Base-by-base conservation (phyloP, 2,888 invertebrate species). In the Aproaerema taeniolella region DNA sequence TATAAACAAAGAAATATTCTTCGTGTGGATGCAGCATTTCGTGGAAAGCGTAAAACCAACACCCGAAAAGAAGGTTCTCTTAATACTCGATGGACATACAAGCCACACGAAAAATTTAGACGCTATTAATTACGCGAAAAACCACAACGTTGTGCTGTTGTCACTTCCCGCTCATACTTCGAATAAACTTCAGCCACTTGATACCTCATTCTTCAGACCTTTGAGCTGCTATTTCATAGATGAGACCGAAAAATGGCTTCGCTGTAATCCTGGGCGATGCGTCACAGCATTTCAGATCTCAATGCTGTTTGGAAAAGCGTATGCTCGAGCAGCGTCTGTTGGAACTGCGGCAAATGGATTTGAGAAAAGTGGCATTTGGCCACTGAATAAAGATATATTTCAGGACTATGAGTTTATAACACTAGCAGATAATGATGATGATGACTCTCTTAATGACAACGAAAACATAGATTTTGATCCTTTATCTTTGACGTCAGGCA, bases 21-120 rank as follows among this genome's bases (percentile, higher is more conserved):
- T 54, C 11, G 45, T 52, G 5, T 50, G 53, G 55, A 32, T 49
- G 1, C 40, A 36, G 7, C 29, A 36, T 33, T 50, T 47, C 32
- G 39, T 50, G n/a, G 42, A 32, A 12, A 43, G 1, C 1, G 34
- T 35, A 16, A 6, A 38, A 8, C 38, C 38, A 16, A 38, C 42
- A 8, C n/a, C 20, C 31, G 25, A 42, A 9, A n/a, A 16, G n/a
- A 43, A 42, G 36, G 34, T 31, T 8, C 13, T 43, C n/a, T 30
- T 46, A 5, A n/a, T 43, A 11, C 11, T 42, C 12, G 42, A 42
- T 31, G 38, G 43, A 16, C 46, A 43, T 25, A 42, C 40, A 29
- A 42, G 40, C 4, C 42, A 42, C 17, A 40, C 40, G n/a, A 45
- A 45, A 32, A 29, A 20, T 15, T 40, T 31, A 15, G 11, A 28